A percentile compares a stretch with the other conserved stretches of the same genome.
phyloP scores from a whole-genome alignment of 1,140 invertebrate genomes.

The Bemisia tabaci region DNA sequence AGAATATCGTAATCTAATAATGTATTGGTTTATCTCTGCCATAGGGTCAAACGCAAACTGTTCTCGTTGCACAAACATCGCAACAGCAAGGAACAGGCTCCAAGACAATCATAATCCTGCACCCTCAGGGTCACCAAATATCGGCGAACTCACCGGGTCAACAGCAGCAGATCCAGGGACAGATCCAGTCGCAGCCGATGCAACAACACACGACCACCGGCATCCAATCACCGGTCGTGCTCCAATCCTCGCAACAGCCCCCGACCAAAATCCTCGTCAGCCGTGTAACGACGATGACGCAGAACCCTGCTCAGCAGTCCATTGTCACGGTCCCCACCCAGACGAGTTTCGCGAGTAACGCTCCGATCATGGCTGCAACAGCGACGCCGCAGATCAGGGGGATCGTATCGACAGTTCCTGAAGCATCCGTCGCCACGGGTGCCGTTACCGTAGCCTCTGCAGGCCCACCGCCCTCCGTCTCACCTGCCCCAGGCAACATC shows the following conservation, averaged over 20 bases:
- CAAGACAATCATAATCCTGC: slow-evolving; percentile 57
- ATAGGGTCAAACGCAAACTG: slow-evolving; percentile 45
- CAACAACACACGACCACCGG: background rate
- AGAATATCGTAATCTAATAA: too few relatives aligned
- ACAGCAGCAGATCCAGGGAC: slow-evolving; percentile 25
- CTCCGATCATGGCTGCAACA: background rate
- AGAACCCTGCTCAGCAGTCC: background rate
- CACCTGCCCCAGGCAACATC: slow-evolving; percentile 3
- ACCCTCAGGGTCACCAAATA: slow-evolving; percentile 35
- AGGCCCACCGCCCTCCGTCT: slow-evolving; percentile 9
- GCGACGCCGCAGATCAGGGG: slow-evolving; percentile 17
- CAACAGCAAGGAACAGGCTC: slow-evolving; percentile 45
- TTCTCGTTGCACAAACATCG: slow-evolving; percentile 43
- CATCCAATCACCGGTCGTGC: background rate
- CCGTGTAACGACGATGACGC: background rate
- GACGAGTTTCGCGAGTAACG: background rate
- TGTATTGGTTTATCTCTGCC: too few relatives aligned
- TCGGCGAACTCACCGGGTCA: slow-evolving; percentile 24
- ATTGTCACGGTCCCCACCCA: background rate
- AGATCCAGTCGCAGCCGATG: background rate
- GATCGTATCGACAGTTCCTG: background rate
- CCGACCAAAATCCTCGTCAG: background rate
- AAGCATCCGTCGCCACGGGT: slow-evolving; percentile 17
- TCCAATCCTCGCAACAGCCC: background rate
- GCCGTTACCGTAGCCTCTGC: slow-evolving; percentile 25